A percentile compares a stretch with the other conserved stretches of the same genome.
These are phyloP conservation scores for Pseudomyrmex concolor DNA, from an alignment of 1,140 invertebrate species.

Conservation along the genomic window DNA sequence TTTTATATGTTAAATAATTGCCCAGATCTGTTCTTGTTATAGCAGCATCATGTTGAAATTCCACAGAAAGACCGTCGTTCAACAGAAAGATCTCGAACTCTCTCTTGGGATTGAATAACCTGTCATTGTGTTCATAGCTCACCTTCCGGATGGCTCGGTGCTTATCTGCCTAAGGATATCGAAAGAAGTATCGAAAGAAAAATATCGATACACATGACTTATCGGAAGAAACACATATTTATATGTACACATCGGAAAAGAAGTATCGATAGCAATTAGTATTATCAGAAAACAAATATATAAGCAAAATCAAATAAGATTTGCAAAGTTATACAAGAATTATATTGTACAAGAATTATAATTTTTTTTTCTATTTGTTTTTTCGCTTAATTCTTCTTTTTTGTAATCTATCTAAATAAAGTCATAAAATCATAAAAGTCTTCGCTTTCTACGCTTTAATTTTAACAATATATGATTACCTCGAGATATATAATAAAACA, in stretches of 20 bases:
- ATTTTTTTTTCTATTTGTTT: not conserved
- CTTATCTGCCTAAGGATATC: constrained; percentile 52
- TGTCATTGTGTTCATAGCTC: constrained; percentile 54
- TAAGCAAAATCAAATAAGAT: not conserved
- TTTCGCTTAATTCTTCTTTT: not conserved
- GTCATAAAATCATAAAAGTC: too few relatives aligned
- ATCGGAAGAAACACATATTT: constrained; percentile 33
- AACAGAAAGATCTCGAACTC: constrained; percentile 31
- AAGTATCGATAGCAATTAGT: constrained; percentile 37
- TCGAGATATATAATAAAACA: too few relatives aligned
- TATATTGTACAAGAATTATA: not conserved
- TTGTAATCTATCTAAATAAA: not conserved
- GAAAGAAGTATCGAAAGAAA: constrained; percentile 37
- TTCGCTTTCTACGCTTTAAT: too few relatives aligned
- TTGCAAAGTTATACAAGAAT: not conserved
- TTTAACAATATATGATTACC: too few relatives aligned
- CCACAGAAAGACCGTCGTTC: constrained; percentile 43
- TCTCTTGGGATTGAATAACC: constrained; percentile 45
- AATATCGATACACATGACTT: constrained; percentile 43
- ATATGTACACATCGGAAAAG: constrained; percentile 13
- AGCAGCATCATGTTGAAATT: constrained; percentile 46
- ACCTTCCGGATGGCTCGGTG: constrained; percentile 54
- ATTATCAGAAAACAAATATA: not conserved
- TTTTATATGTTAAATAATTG: constrained; percentile 47
- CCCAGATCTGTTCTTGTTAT: constrained; percentile 57